Base-by-base conservation (phyloP, 2,113 vertebrate genomes). In the Turnix velox region DNA sequence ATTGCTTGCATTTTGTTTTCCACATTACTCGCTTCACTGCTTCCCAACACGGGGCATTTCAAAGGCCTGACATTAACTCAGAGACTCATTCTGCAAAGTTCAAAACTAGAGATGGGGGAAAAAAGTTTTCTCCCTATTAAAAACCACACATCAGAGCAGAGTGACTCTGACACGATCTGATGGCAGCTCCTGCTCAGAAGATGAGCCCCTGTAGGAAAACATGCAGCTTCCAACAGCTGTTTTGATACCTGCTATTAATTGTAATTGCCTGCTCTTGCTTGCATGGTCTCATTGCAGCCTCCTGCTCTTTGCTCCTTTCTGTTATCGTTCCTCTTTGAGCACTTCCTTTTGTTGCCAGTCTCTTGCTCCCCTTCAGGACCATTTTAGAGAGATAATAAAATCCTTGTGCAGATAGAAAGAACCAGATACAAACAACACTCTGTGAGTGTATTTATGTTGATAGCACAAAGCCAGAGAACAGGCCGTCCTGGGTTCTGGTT, bases 241-340 rank as follows among this genome's bases (percentile, higher is more conserved):
- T 96, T 95, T 96, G 95, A 96, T 96, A 96, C 62, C 84, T 87
- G 88, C 49, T 84, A 76, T 91, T 97, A 97, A 97, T 93, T 96
- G 88, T 97, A 96, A 97, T 94, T 96, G 88, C 83, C 73, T 93
- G 90, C 92, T 96, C 90, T 95, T 12, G 9, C 82, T 92, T 89
- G 91, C 94, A 12, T n/a, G 84, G 90, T 96, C 91, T 94, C 90
- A 82, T 68, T 95, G 96, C 94, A 97, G 97, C 88, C 30, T 91
- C 80, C 84, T 96, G 93, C 95, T 85, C 93, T 97, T 97, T 94
- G 31, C 93, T 96, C 90, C 90, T 93, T 94, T 95, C 89, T 86
- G 92, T 88, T 96, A 93, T 94, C 49, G 25, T 58, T 94, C 84
- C 78, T 88, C 71, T 82, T 57, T 75, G 19, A 91, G 85, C 85